phyloP scores from a whole-genome alignment of 2,888 invertebrate species.

The Poecilobothrus nobilitatus region DNA sequence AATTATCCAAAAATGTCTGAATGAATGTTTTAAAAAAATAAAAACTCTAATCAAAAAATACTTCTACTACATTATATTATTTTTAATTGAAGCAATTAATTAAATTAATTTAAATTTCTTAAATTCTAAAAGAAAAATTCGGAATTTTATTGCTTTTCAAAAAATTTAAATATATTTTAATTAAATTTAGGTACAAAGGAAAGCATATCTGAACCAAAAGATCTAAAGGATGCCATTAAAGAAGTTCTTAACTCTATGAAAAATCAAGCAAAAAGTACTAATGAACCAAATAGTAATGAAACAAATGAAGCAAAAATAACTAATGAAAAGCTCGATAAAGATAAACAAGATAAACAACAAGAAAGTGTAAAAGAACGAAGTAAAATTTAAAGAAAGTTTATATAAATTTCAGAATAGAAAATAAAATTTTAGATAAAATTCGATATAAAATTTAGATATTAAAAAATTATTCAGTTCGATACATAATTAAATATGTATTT shows the following conservation, averaged over 20 bases:
- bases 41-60: too few species aligned
- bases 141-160: too few species aligned
- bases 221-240: conserved; percentile 54
- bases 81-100: too few species aligned
- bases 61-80: too few species aligned
- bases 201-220: conserved; percentile 51
- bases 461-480: background rate
- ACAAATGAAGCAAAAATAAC: background rate
- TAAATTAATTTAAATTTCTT: too few species aligned
- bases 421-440: background rate
- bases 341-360: conserved; percentile 11
- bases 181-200: conserved; percentile 54
- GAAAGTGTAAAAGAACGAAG: background rate
- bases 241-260: conserved; percentile 44
- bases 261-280: background rate
- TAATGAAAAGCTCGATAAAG: background rate
- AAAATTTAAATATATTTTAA: background rate
- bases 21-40: too few species aligned
- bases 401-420: background rate
- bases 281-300: too few species aligned
- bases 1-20: too few species aligned
- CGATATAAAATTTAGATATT: background rate
- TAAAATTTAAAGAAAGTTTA: background rate
- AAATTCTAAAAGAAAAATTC: too few species aligned
- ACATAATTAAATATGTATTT: background rate